phyloP scores from a whole-genome alignment of 2,113 vertebrate genomes.

The Corythaixoides concolor region DNA sequence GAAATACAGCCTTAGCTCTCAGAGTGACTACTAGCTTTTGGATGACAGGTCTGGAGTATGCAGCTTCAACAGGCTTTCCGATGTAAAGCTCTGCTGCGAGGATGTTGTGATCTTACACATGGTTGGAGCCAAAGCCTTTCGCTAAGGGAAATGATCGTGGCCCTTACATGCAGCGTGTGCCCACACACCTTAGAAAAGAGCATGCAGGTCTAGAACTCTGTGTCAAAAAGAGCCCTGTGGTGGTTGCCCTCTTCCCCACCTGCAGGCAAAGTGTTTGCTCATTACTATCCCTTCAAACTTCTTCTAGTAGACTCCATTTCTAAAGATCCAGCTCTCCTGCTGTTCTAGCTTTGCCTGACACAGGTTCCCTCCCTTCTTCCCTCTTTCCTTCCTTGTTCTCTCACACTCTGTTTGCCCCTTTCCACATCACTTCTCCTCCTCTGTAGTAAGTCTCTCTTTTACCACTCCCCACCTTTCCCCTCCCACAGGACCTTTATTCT shows the following conservation, averaged over 20 bases:
- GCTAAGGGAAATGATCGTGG: background rate
- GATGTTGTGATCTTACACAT: background rate
- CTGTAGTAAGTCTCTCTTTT: background rate
- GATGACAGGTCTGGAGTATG: background rate
- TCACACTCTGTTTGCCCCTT: background rate
- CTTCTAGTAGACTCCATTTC: background rate
- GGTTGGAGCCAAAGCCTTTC: background rate
- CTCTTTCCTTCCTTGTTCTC: background rate
- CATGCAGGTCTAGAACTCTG: background rate
- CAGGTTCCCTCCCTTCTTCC: background rate
- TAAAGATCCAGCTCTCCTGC: background rate
- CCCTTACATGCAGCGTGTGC: background rate
- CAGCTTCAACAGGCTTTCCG: background rate
- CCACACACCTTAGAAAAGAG: background rate
- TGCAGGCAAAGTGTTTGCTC: background rate
- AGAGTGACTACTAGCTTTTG: background rate
- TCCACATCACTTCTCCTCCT: background rate
- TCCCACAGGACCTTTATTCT: background rate
- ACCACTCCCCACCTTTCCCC: background rate
- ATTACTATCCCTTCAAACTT: background rate
- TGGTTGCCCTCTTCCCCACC: background rate
- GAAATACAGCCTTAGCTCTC: background rate
- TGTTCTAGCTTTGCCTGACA: background rate
- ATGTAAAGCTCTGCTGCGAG: background rate
- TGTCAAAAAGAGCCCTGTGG: background rate